Evolutionary conservation across 2,888 invertebrate genomes (phyloP), one percentile per base, ranked within the genome.

Genomic region (Agelastica alni): DNA sequence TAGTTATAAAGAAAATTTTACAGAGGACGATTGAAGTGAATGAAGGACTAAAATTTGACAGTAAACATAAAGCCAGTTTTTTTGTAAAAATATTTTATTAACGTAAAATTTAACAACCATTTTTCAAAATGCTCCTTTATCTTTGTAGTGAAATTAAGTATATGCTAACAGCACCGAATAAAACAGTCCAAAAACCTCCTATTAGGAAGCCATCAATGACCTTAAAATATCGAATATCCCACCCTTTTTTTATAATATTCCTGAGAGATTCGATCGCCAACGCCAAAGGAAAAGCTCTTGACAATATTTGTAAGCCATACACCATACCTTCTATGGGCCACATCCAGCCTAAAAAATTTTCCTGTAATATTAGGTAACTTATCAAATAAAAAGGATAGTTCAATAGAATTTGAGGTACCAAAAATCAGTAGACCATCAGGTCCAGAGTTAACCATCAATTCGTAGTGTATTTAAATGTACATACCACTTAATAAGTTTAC

Each of bases 141-240:
- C 72, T 61, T 51, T 67, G 69, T 34, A 60, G 60, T 53, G 69
- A 74, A 16, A 75, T 65, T 34, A 70, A 58, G 51, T 64, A 65
- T 9, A 71, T 53, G 56, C 72, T 73, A 16, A 73, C 44, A n/a
- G 67, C 26, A 12, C 67, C 67, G 14, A 75, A 63, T 3, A 65
- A 16, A 5, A 70, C 13, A 31, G 73, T 71, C 91, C 91, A 92
- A 1, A 77, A 80, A 0, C 81, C 7, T 18, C 85, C 82, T 1
- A 88, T 83, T 0, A 88, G 70, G 66, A 91, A 87, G 0, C 93
- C 94, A 48, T 79, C 79, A 74, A 88, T 87, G 6, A 94, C 91
- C n/a, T 85, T 79, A 0, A 82, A 79, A 53, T 91, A 81, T 0
- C 80, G 75, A 22, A 93, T 77, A 0, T 82, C 74, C 79, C 87